Conservation (phyloP, 2,888 invertebrate species). For the Leptura quadrifasciata region DNA sequence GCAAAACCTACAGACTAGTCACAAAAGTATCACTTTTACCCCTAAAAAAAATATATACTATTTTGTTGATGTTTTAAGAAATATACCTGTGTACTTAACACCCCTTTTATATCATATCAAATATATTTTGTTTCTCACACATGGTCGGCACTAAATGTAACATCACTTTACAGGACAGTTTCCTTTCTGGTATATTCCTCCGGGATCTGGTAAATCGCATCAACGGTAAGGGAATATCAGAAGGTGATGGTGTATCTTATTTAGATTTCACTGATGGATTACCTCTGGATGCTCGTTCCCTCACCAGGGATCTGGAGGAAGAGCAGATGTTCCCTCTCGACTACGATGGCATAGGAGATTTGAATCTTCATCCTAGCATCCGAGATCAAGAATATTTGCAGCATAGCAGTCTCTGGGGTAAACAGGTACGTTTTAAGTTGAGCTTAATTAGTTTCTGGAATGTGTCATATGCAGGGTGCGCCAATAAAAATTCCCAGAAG, state of each 20-base stretch:
- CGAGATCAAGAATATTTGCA: constrained; percentile 92
- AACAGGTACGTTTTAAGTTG: constrained; percentile 74
- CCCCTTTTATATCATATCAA: too few species aligned
- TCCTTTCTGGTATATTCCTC: constrained; percentile 83
- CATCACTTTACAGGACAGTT: constrained; percentile 60
- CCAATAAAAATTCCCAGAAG: too few species aligned
- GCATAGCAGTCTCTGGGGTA: constrained; percentile 82
- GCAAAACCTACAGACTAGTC: too few species aligned
- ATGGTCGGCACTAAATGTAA: not conserved
- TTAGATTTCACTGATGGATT: constrained; percentile 78
- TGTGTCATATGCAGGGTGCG: too few species aligned
- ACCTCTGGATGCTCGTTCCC: constrained; percentile 67
- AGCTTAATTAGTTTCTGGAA: not conserved
- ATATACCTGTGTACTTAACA: too few species aligned
- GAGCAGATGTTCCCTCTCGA: constrained; percentile 76
- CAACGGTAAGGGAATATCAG: constrained; percentile 82
- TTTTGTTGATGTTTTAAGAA: too few species aligned
- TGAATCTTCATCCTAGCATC: constrained; percentile 84
- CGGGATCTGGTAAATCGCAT: constrained; percentile 87
- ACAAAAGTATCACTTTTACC: too few species aligned
- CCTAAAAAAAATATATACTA: too few species aligned
- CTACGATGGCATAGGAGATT: constrained; percentile 79
- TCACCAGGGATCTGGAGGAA: constrained; percentile 75
- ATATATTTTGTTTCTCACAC: not conserved
- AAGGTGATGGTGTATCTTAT: constrained; percentile 75